Evolutionary conservation across 2,888 invertebrate genomes (phyloP).

Genomic region (Periphyllus acericola): DNA sequence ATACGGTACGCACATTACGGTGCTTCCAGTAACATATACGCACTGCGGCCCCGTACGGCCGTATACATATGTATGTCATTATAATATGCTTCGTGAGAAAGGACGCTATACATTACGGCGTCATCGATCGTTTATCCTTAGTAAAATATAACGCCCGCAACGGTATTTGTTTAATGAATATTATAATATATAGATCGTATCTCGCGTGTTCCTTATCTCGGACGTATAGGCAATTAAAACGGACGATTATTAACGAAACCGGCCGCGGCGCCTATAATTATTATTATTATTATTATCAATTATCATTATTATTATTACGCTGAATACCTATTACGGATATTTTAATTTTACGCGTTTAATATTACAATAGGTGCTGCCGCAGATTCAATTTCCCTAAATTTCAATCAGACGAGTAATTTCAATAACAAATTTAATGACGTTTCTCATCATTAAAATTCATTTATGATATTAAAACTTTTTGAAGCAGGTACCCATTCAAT

Average conservation of each 20-base stretch:
- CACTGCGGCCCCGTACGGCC: neutral
- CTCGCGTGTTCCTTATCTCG: neutral
- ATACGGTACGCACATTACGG: neutral
- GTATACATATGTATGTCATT: neutral
- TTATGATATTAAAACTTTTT: constrained; percentile 23
- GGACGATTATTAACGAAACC: neutral
- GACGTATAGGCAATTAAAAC: neutral
- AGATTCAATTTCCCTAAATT: neutral
- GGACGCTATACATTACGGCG: neutral
- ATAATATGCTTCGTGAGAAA: neutral
- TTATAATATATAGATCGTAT: neutral
- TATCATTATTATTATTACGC: no score
- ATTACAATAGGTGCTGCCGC: neutral
- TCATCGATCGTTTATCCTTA: neutral
- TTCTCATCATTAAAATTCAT: constrained; percentile 32
- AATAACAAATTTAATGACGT: constrained; percentile 27
- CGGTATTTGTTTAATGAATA: constrained; percentile 3
- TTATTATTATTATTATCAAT: no score
- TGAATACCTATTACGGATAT: neutral
- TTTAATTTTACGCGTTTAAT: neutral
- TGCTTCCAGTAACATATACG: neutral
- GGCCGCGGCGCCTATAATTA: no score
- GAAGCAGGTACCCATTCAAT: constrained; percentile 15
- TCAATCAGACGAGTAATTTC: neutral
- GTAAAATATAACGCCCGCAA: neutral